Evolutionary conservation across 2,113 vertebrate species (phyloP), one percentile per base, ranked within the genome.

Genomic region (Cyprinus carpio): DNA sequence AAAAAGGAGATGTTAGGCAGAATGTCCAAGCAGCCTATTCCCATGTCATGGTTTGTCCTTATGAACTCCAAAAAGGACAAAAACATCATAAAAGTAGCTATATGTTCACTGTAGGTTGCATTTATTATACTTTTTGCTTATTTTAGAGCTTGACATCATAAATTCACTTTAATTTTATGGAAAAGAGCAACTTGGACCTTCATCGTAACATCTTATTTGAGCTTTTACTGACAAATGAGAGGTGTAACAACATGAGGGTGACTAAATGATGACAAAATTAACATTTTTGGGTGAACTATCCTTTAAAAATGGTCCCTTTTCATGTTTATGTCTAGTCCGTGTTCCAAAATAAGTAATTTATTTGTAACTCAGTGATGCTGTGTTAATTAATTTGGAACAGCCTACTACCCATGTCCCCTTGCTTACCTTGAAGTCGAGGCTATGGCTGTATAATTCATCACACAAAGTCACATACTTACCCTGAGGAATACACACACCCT

Each of bases 401-500:
- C 29, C 18, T 65, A 37, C 23, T 58, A 46, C 25, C 18, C 60
- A 49, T 71, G 84, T 51, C 77, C 87, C 65, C 81, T 75, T 15
- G 27, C 75, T 85, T 65, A 88, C 84, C 84, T 77, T 81, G 54
- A 75, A 88, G 74, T 29, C 43, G 56, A 46, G 67, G 60, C 84
- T 34, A 27, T 58, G 64, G n/a, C 54, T 88, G 76, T 83, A 79
- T 88, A 79, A 85, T 85, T 85, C 62, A 83, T 88, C 58, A 81
- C 75, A 83, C 65, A 34, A 43, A 60, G 56, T 74, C 75, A 34
- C 85, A 87, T 75, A 81, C 71, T 77, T 31, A 18, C 85, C 13
- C 74, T 49, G 34, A 58, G 65, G 79, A 71, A 75, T 25, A 85
- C 71, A 81, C 60, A 80, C 69, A 80, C 64, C 84, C 75, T 34